Base-by-base conservation (phyloP, 1,140 invertebrate genomes). In the Vanessa atalanta region DNA sequence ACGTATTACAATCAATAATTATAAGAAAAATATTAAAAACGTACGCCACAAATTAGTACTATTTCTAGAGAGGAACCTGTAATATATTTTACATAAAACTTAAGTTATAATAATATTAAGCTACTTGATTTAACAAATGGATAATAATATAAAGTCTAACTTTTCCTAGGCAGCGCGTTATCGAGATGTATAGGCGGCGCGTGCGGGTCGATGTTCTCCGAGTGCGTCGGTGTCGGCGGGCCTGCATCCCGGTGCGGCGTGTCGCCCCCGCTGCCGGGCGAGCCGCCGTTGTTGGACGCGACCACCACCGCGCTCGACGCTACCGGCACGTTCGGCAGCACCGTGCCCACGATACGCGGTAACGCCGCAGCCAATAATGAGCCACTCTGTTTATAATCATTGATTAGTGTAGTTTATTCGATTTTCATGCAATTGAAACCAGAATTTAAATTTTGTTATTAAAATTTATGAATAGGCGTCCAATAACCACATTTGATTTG, bases 301-400 rank as follows among this genome's bases (percentile, higher is more conserved):
- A 50, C 57, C 47, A 78, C 72, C 76, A 9, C 70, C 66, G 65
- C 47, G 63, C 79, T 66, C 43, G 65, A 1, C 80, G 77, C 20
- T 66, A 60, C 47, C 31, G 79, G 90, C 20, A 76, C 72, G 23
- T 71, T 47, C 71, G 82, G 86, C 78, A 94, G 94, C 82, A n/a
- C n/a, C 48, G 94, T 94, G 53, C 95, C 95, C 80, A 95, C 93
- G 83, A 96, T 93, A 47, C 96, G 94, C 65, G 96, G 96, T 90
- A 96, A 92, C 69, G 95, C 95, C 86, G 95, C 95, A 73, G 95
- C 95, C 85, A 96, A 87, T 51, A 90, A 70, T 2, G 90, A 90
- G 1, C 88, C 88, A 20, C 84, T 89, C 88, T 90, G 76, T 47
- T 65, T 31, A 53, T 26, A 26, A 6, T 51, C n/a, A n/a, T 14